Conservation (phyloP, 2,797 vertebrate species). For the Neopelma chrysocephalum region DNA sequence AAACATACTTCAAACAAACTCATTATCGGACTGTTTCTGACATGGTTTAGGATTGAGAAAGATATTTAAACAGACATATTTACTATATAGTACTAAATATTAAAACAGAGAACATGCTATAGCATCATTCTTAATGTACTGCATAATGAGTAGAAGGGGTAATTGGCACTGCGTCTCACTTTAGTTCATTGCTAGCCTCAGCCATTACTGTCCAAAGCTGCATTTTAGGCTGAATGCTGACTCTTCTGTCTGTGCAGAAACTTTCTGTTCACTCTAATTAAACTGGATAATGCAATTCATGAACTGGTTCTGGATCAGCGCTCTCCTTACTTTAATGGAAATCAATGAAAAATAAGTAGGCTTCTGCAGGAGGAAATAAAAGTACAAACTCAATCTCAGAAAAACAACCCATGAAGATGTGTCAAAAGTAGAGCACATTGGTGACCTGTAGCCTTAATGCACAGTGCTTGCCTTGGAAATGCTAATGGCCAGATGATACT, state of each 20-base stretch:
- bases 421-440: background rate
- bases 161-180: slow-evolving; percentile 18
- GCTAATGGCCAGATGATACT: background rate
- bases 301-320: slow-evolving; percentile 71
- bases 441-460: background rate
- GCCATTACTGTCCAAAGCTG: slow-evolving; percentile 15
- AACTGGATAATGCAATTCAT: slow-evolving; percentile 74
- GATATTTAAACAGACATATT: background rate
- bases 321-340: slow-evolving; percentile 69
- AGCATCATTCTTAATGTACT: slow-evolving; percentile 14
- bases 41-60: background rate
- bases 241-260: slow-evolving; percentile 53
- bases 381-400: slow-evolving; percentile 60
- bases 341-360: slow-evolving; percentile 72
- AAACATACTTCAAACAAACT: background rate
- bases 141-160: background rate
- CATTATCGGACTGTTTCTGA: background rate
- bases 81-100: background rate
- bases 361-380: slow-evolving; percentile 56
- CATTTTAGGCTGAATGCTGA: slow-evolving; percentile 50
- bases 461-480: background rate
- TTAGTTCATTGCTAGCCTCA: background rate
- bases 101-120: background rate
- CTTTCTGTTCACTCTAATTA: slow-evolving; percentile 74
- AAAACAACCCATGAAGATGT: slow-evolving; percentile 53